These are phyloP conservation scores for Rhabdophis nuchalis DNA, from an alignment of 2,797 vertebrate species.

Conservation along the genomic window DNA sequence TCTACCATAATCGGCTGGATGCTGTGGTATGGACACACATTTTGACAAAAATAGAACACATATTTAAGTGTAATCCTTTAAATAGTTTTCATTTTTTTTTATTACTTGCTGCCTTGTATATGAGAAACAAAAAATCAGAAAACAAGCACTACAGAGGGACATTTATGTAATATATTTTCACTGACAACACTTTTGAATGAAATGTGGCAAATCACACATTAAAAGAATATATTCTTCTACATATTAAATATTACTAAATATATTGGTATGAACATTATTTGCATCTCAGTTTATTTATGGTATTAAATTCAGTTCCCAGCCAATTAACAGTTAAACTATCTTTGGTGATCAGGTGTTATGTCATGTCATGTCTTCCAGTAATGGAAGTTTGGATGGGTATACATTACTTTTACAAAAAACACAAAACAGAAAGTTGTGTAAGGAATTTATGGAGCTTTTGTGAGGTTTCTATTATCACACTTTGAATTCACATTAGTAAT, in stretches of 20 bases:
- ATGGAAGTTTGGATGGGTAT: background rate
- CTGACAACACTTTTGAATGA: background rate
- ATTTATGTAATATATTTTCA: background rate
- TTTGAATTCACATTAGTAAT: background rate
- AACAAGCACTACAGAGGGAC: background rate
- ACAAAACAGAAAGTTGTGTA: background rate
- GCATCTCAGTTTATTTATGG: background rate
- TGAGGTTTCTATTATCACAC: background rate
- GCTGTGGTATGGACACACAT: constrained; percentile 79
- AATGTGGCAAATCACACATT: background rate
- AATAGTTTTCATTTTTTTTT: background rate
- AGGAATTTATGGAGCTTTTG: background rate
- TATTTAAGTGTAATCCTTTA: background rate
- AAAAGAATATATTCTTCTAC: background rate
- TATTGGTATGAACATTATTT: no score
- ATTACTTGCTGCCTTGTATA: background rate
- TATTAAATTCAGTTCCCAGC: background rate
- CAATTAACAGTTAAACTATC: background rate
- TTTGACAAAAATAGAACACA: background rate
- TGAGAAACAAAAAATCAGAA: background rate
- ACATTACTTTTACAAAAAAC: background rate
- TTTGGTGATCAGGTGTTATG: background rate
- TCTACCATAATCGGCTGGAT: constrained; percentile 81
- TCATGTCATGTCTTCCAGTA: background rate
- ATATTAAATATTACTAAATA: no score